Evolutionary conservation across 2,113 vertebrate species (phyloP).

Genomic region (Mirounga angustirostris): DNA sequence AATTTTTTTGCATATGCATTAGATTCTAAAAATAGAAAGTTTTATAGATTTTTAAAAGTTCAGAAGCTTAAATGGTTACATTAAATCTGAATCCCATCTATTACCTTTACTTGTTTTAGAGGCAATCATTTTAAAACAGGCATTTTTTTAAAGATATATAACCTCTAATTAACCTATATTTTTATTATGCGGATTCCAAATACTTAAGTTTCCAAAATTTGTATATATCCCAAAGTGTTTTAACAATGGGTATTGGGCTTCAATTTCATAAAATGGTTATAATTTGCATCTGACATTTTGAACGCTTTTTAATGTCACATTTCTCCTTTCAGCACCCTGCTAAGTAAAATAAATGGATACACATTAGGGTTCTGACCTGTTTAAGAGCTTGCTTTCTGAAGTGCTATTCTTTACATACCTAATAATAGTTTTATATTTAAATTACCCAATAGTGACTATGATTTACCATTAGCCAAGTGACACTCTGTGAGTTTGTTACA

Average conservation of each 20-base stretch:
- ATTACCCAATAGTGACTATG: conserved; percentile 63
- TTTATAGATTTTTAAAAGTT: conserved; percentile 79
- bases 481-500: conserved; percentile 41
- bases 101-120: conserved; percentile 82
- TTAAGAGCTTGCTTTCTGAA: conserved; percentile 72
- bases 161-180: conserved; percentile 75
- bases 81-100: conserved; percentile 82
- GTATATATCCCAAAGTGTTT: conserved; percentile 44
- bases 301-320: conserved; percentile 71
- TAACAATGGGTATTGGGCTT: conserved; percentile 56
- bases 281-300: conserved; percentile 73
- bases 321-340: conserved; percentile 71
- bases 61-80: conserved; percentile 79
- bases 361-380: conserved; percentile 76
- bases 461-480: conserved; percentile 65
- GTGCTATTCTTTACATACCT: conserved; percentile 57
- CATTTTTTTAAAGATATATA: conserved; percentile 71
- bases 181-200: conserved; percentile 73
- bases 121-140: conserved; percentile 78
- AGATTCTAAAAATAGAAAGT: conserved; percentile 82
- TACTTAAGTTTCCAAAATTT: conserved; percentile 15
- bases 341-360: conserved; percentile 79
- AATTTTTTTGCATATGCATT: conserved; percentile 77
- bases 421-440: conserved; percentile 75
- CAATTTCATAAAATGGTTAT: conserved; percentile 72